phyloP scores from a whole-genome alignment of 2,113 vertebrate species.

The Notechis scutatus region DNA sequence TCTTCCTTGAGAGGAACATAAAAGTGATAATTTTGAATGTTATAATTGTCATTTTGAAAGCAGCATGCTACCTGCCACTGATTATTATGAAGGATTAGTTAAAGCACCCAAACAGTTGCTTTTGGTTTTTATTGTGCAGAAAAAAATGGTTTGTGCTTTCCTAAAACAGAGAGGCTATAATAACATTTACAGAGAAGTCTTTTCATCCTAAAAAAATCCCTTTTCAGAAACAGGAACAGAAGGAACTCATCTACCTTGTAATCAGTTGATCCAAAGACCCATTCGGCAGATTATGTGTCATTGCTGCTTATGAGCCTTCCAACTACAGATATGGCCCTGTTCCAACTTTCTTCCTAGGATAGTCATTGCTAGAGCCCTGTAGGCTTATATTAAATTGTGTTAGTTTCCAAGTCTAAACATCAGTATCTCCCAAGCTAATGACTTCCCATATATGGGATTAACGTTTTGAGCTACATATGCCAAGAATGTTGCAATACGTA shows the following conservation, averaged over 20 bases:
- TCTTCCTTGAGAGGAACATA: constrained; percentile 9
- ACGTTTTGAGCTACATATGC: neutral
- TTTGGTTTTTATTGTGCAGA: neutral
- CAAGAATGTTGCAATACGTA: neutral
- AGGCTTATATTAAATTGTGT: neutral
- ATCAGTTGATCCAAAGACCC: neutral
- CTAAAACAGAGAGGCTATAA: neutral
- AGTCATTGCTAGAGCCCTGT: neutral
- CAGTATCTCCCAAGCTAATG: neutral
- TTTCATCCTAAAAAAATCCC: constrained; percentile 20
- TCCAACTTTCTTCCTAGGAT: neutral
- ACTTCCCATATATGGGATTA: neutral
- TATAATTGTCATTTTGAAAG: constrained; percentile 1
- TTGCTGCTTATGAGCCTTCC: neutral
- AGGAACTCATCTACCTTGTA: constrained; percentile 5
- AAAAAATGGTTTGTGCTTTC: neutral
- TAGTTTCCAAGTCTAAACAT: neutral
- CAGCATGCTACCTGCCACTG: constrained; percentile 41
- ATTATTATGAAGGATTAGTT: constrained; percentile 34
- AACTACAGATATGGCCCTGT: neutral
- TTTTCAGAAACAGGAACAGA: constrained; percentile 11
- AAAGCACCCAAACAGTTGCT: constrained; percentile 63
- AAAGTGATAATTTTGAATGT: constrained; percentile 22
- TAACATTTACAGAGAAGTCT: constrained; percentile 1
- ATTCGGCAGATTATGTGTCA: neutral